Evolutionary conservation across 2,888 invertebrate genomes (phyloP).

Genomic region (Perizoma affinitatum): DNA sequence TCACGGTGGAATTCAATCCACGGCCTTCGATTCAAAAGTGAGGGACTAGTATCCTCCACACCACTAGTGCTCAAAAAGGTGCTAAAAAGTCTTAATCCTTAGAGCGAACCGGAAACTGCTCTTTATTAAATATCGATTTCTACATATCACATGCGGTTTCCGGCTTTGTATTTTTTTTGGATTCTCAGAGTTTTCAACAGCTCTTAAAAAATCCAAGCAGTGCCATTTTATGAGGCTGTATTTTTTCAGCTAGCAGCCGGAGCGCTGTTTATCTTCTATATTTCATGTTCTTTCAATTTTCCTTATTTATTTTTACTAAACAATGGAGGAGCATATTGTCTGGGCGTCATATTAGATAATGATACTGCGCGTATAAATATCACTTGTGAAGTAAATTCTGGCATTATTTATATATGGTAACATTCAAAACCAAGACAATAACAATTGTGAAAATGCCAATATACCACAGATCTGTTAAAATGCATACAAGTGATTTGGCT

Average conservation of each 20-base stretch:
- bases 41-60: no score
- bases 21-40: no score
- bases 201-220: slow-evolving; percentile 55
- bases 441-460: no score
- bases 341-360: slow-evolving; percentile 21
- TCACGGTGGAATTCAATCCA: no score
- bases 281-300: slow-evolving; percentile 61
- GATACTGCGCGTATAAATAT: neutral
- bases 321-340: slow-evolving; percentile 18
- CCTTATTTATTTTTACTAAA: slow-evolving; percentile 39
- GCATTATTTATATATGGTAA: no score
- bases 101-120: no score
- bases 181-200: slow-evolving; percentile 23
- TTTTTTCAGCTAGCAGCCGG: slow-evolving; percentile 54
- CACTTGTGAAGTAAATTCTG: neutral
- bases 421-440: no score
- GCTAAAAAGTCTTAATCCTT: no score
- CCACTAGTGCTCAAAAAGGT: no score
- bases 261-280: slow-evolving; percentile 61
- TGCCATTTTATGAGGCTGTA: slow-evolving; percentile 65
- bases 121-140: neutral
- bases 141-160: neutral
- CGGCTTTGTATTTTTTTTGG: neutral
- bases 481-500: no score
- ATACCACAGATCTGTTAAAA: no score